phyloP scores from a whole-genome alignment of 2,113 vertebrate genomes.

The Dromiciops gliroides region DNA sequence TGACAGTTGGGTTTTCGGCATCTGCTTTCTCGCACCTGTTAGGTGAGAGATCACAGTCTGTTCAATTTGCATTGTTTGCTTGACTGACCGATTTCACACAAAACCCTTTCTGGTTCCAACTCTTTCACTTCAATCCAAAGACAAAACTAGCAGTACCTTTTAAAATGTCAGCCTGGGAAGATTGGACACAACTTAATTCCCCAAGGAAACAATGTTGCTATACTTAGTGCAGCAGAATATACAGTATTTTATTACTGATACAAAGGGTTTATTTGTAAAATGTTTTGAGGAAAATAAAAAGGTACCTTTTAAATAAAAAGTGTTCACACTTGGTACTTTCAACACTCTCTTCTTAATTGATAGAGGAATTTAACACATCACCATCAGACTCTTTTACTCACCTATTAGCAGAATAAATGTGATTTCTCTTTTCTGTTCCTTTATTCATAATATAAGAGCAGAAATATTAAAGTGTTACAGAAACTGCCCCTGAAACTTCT shows the following conservation, averaged over 20 bases:
- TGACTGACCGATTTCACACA: constrained; percentile 49
- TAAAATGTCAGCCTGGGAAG: constrained; percentile 11
- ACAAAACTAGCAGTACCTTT: constrained; percentile 6
- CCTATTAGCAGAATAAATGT: constrained; percentile 18
- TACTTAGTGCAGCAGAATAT: not conserved
- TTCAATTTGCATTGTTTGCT: constrained; percentile 59
- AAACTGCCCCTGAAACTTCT: constrained; percentile 29
- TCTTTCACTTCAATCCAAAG: constrained; percentile 36
- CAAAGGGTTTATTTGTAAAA: not conserved
- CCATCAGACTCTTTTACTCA: constrained; percentile 25
- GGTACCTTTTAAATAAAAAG: constrained; percentile 18
- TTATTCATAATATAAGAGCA: not conserved
- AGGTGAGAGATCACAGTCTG: not conserved
- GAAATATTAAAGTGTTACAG: constrained; percentile 41
- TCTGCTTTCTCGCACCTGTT: constrained; percentile 61
- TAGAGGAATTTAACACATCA: not conserved
- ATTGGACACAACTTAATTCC: constrained; percentile 5
- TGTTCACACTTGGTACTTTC: not conserved
- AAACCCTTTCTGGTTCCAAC: constrained; percentile 22
- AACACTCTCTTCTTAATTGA: not conserved
- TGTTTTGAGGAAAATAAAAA: constrained; percentile 21
- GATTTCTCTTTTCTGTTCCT: not conserved
- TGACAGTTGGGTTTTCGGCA: constrained; percentile 57
- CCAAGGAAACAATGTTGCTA: not conserved
- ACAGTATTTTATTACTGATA: constrained; percentile 23